Evolutionary conservation across 1,140 invertebrate species (phyloP).

Genomic region (Drosophila micromelanica): DNA sequence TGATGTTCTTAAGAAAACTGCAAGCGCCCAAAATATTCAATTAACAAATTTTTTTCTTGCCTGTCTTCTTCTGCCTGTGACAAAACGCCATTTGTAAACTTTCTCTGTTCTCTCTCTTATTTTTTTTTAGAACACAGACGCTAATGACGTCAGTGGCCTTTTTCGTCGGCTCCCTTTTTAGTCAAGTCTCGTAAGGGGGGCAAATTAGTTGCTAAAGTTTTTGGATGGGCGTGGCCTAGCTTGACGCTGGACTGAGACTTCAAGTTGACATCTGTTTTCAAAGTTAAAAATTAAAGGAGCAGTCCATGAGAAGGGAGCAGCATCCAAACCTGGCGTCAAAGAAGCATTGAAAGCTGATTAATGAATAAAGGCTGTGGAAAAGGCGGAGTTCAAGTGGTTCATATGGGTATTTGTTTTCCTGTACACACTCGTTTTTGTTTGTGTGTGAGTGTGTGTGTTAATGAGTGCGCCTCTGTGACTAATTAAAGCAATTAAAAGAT

Average conservation of each 20-base stretch:
- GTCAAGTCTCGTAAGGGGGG: conserved; percentile 35
- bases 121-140: conserved; percentile 43
- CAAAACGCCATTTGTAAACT: conserved; percentile 62
- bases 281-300: conserved; percentile 78
- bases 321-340: conserved; percentile 56
- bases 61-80: conserved; percentile 53
- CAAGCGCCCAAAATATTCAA: conserved; percentile 67
- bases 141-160: conserved; percentile 74
- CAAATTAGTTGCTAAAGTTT: conserved; percentile 64
- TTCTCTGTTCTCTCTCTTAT: conserved; percentile 25
- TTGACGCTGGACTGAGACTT: conserved; percentile 18
- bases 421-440: not conserved
- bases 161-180: conserved; percentile 33
- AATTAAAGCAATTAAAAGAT: conserved; percentile 69
- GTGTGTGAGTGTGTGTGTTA: conserved; percentile 27
- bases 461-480: conserved; percentile 33
- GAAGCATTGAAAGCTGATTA: conserved; percentile 74
- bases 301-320: conserved; percentile 17
- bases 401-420: conserved; percentile 20
- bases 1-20: conserved; percentile 46
- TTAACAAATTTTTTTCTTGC: conserved; percentile 67
- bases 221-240: conserved; percentile 6
- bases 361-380: conserved; percentile 52
- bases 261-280: conserved; percentile 78
- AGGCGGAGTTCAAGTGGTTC: conserved; percentile 17